phyloP scores from a whole-genome alignment of 2,113 vertebrate species.

The Macrotus californicus region DNA sequence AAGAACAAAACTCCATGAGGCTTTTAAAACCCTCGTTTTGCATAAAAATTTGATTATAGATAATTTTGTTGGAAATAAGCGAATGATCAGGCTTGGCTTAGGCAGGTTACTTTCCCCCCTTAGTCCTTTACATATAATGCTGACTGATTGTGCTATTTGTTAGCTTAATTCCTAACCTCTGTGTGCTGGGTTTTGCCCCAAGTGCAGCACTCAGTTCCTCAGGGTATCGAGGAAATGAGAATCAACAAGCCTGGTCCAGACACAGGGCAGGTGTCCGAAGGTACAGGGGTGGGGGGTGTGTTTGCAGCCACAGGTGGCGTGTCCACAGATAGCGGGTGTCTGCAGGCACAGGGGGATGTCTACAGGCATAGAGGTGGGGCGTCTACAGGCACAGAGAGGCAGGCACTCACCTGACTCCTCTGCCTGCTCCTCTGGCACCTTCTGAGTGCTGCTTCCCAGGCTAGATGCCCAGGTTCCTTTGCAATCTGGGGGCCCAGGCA shows the following conservation, averaged over 20 bases:
- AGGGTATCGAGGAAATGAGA: background rate
- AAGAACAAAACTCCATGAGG: background rate
- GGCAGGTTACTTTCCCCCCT: background rate
- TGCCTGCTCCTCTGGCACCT: background rate
- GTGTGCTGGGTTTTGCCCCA: background rate
- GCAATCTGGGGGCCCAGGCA: background rate
- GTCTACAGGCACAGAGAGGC: background rate
- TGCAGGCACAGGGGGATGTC: background rate
- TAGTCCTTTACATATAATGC: background rate
- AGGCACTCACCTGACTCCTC: too few relatives aligned
- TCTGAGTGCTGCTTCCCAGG: background rate
- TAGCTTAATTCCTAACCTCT: background rate
- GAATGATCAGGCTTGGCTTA: background rate
- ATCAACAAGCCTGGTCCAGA: too few relatives aligned
- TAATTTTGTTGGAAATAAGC: background rate
- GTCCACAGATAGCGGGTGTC: too few relatives aligned
- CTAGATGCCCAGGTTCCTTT: background rate
- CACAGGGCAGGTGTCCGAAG: background rate
- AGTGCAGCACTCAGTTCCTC: background rate
- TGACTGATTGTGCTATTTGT: background rate
- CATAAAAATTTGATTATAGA: background rate
- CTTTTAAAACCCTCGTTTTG: background rate
- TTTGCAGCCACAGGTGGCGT: too few relatives aligned
- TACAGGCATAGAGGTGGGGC: background rate
- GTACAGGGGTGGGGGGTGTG: too few relatives aligned